Base-by-base conservation (phyloP, 2,888 invertebrate genomes). In the Pocota personata region DNA sequence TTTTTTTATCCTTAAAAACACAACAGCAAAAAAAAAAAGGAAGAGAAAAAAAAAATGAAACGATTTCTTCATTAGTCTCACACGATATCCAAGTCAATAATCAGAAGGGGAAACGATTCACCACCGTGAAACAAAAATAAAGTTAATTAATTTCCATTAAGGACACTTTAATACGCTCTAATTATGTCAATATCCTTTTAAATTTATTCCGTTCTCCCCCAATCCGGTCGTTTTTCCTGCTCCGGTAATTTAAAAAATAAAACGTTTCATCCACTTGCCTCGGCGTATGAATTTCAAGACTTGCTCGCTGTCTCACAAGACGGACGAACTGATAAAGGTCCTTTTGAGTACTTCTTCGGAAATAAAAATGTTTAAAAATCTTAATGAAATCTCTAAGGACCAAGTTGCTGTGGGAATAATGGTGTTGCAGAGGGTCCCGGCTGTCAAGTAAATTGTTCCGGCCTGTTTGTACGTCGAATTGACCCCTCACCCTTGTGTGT, bases 141-240 rank as follows among this genome's bases (percentile, higher is more conserved):
- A 57, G 57, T 75, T 79, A 84, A 84, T 84, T 84, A 84, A 84
- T 75, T 71, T 75, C 73, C 67, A 75, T 84, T 84, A 69, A 84
- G 79, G 69, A 35, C 62, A 75, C 62, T 84, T 79, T 64, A 62
- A 69, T 75, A 43, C 43, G 66, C 50, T 69, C 79, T 80, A 79
- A 75, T 84, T 79, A 64, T 66, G 69, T 57, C 69, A 69, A 75
- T 79, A 79, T 79, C 48, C 67, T 75, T 40, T 19, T 12, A 30
- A 67, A 46, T 58, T 35, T 58, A 72, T 40, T 66, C 78, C 55
- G 50, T 37, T 27, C 4, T 1, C 19, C 19, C 19, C 12, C 27
- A 21, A 21, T 50, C 46, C 35, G 27, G 12, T 24, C 35, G 16
- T 37, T 21, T 27, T 50, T n/a, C 10, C 10, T 8, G 46, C 37